Conservation (phyloP, 2,888 invertebrate species). For the Himalopsyche japonica region DNA sequence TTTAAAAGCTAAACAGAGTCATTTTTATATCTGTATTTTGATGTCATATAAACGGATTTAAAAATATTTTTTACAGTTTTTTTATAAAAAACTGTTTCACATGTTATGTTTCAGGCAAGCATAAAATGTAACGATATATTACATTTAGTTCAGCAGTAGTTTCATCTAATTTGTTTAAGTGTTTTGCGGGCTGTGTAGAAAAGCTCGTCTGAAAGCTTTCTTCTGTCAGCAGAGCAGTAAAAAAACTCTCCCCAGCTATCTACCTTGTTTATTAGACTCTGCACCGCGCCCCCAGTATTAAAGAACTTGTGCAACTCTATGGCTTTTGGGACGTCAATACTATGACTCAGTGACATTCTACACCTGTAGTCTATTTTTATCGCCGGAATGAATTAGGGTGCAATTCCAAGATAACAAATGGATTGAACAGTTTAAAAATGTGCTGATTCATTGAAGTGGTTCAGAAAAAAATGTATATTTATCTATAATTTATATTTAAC, state of each 20-base stretch:
- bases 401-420: background rate
- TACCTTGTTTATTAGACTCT: constrained; percentile 33
- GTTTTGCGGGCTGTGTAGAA: constrained; percentile 6
- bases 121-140: background rate
- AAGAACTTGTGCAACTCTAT: background rate
- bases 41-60: too few relatives aligned
- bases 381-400: background rate
- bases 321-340: background rate
- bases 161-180: constrained; percentile 28
- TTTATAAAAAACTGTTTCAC: too few relatives aligned
- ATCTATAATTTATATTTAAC: too few relatives aligned
- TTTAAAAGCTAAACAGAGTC: too few relatives aligned
- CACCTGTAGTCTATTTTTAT: background rate
- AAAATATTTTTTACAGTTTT: too few relatives aligned
- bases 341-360: background rate
- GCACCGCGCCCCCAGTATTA: constrained; percentile 2
- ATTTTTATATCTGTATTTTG: too few relatives aligned
- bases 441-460: too few relatives aligned
- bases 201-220: constrained; percentile 27
- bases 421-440: background rate
- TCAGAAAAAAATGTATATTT: too few relatives aligned
- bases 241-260: constrained; percentile 20
- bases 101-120: background rate
- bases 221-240: constrained; percentile 32
- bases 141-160: constrained; percentile 8